Evolutionary conservation across 2,888 invertebrate species (phyloP).

Genomic region (Dorcus hopei): DNA sequence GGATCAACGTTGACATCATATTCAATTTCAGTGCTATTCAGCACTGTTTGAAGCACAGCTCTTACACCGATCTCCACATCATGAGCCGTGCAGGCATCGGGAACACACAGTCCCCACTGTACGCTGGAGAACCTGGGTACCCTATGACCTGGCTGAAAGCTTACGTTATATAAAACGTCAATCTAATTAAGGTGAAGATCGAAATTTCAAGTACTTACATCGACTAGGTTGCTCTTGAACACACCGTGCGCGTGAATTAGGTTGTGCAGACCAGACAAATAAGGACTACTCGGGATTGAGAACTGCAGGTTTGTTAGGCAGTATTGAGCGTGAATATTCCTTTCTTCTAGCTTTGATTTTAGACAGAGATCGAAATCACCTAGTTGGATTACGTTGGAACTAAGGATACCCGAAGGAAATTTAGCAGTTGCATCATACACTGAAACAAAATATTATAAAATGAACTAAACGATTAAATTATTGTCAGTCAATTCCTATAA

Average conservation of each 20-base stretch:
- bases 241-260: slow-evolving; percentile 60
- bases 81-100: slow-evolving; percentile 56
- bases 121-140: slow-evolving; percentile 65
- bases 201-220: slow-evolving; percentile 53
- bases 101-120: slow-evolving; percentile 69
- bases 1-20: slow-evolving; percentile 58
- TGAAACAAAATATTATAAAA: slow-evolving; percentile 28
- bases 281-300: slow-evolving; percentile 50
- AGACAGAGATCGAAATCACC: slow-evolving; percentile 49
- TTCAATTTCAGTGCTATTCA: slow-evolving; percentile 55
- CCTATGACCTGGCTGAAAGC: slow-evolving; percentile 64
- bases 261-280: slow-evolving; percentile 54
- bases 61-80: slow-evolving; percentile 60
- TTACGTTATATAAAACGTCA: slow-evolving; percentile 5
- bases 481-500: neutral
- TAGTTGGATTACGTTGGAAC: slow-evolving; percentile 47
- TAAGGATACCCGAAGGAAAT: slow-evolving; percentile 46
- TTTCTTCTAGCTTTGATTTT: slow-evolving; percentile 32
- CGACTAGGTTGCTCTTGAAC: slow-evolving; percentile 62
- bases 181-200: neutral
- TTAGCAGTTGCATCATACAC: slow-evolving; percentile 50
- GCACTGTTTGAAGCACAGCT: slow-evolving; percentile 51
- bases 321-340: slow-evolving; percentile 58
- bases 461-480: neutral
- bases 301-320: slow-evolving; percentile 63